Conservation (phyloP, 2,797 vertebrate species). For the Halcyon badia region DNA sequence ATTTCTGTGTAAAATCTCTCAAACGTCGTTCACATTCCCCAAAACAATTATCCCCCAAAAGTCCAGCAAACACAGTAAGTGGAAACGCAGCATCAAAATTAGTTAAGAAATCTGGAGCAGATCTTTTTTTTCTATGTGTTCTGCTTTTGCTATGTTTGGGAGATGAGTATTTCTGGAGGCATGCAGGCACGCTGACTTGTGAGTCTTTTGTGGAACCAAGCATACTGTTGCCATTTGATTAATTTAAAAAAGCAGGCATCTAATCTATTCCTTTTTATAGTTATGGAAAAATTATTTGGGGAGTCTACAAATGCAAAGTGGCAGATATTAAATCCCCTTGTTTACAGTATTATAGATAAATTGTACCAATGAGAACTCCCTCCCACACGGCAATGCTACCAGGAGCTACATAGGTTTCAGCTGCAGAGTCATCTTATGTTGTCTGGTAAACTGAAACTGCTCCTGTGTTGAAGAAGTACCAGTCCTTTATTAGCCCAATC, state of each 20-base stretch:
- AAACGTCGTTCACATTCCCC: background rate
- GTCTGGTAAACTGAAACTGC: background rate
- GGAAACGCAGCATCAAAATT: background rate
- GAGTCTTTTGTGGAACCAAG: background rate
- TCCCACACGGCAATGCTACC: background rate
- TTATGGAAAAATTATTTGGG: background rate
- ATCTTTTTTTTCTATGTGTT: background rate
- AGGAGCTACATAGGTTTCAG: background rate
- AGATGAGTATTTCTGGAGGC: background rate
- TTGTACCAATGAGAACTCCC: background rate
- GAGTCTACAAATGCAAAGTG: background rate
- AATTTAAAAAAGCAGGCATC: background rate
- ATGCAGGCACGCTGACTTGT: fast-evolving
- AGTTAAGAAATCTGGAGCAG: background rate
- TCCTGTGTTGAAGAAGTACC: background rate
- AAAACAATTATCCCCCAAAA: background rate
- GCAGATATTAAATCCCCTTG: background rate
- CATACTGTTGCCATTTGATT: background rate
- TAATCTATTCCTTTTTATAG: background rate
- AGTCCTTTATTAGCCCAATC: background rate
- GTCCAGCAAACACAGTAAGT: background rate
- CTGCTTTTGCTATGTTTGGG: background rate
- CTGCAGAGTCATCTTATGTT: background rate
- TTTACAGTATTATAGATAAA: background rate
- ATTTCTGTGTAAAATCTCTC: background rate